These are phyloP conservation scores for Drosophila anomelani DNA, from an alignment of 2,888 invertebrate genomes.

Conservation along the genomic window DNA sequence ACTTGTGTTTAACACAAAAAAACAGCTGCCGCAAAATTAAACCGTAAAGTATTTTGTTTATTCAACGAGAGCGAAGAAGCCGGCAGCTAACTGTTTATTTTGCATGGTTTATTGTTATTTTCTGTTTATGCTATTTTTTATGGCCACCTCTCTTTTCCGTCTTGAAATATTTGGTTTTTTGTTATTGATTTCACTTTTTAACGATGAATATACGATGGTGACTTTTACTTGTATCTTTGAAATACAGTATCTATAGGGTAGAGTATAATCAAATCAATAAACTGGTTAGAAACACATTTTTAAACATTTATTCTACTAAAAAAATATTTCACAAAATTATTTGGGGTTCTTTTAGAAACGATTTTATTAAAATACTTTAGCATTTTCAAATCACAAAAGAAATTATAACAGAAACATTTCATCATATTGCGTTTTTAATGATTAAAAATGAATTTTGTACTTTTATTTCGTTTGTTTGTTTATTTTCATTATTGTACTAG, in stretches of 20 bases:
- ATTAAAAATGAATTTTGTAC: not conserved
- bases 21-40: conserved; percentile 23
- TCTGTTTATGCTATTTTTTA: conserved; percentile 39
- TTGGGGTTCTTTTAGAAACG: too few species aligned
- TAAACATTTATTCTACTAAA: not conserved
- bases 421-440: not conserved
- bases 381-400: not conserved
- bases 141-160: conserved; percentile 28
- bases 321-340: not conserved
- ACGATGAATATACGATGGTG: conserved; percentile 50
- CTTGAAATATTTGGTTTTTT: conserved; percentile 44
- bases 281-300: not conserved
- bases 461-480: too few species aligned
- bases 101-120: conserved; percentile 40
- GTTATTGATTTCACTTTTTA: conserved; percentile 77
- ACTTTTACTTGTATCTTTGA: conserved; percentile 56
- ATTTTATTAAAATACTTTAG: too few species aligned
- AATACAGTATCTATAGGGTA: conserved; percentile 10
- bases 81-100: conserved; percentile 26
- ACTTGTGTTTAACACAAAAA: conserved; percentile 15
- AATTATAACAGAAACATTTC: not conserved
- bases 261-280: not conserved
- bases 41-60: conserved; percentile 28
- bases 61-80: conserved; percentile 16
- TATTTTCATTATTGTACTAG: too few species aligned